phyloP scores from a whole-genome alignment of 2,113 vertebrate species.

The Phylloscopus trochiloides region DNA sequence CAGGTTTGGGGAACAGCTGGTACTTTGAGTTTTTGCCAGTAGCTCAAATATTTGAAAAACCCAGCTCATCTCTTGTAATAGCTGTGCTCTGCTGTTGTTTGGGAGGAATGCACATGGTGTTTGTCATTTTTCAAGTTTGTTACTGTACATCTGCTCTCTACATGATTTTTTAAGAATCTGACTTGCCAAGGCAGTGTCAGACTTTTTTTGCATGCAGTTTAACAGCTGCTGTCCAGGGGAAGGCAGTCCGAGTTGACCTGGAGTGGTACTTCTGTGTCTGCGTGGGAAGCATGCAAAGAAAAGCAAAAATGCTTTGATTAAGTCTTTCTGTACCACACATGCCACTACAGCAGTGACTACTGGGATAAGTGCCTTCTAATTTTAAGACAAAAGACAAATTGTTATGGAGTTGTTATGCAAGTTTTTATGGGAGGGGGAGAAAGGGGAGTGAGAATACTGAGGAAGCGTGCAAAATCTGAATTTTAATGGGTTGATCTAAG shows the following conservation, averaged over 20 bases:
- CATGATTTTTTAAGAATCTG: neutral
- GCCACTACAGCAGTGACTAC: neutral
- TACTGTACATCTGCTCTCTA: constrained; percentile 9
- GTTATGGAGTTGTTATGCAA: neutral
- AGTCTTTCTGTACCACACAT: neutral
- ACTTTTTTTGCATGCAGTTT: neutral
- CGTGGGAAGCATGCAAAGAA: neutral
- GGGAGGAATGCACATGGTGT: neutral
- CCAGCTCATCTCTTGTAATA: neutral
- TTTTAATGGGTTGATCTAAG: neutral
- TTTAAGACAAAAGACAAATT: neutral
- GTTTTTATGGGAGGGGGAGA: neutral
- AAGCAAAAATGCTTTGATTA: neutral
- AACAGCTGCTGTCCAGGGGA: neutral
- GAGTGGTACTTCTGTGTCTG: neutral
- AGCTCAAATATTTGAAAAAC: neutral
- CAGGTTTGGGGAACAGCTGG: constrained; percentile 11
- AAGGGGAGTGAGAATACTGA: neutral
- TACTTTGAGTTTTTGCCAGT: neutral
- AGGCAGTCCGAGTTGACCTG: neutral
- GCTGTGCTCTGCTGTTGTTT: neutral
- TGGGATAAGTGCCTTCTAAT: neutral
- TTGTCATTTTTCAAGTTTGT: neutral
- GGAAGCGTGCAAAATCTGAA: neutral
- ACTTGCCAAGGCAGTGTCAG: neutral